Base-by-base conservation (phyloP, 2,113 vertebrate species). In the Meriones unguiculatus region DNA sequence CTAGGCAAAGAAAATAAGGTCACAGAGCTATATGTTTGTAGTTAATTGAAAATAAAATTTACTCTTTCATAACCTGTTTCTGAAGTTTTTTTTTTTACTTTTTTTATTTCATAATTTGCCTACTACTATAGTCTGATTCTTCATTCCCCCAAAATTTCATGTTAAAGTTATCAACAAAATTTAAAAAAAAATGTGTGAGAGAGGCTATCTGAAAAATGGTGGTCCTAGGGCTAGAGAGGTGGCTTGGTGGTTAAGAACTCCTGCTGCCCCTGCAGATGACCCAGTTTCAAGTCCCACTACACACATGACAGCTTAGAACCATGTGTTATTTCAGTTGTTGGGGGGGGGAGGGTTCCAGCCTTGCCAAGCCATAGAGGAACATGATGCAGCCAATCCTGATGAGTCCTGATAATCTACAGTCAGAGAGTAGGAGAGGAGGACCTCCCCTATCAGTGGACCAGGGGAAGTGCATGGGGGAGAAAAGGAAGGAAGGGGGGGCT, bases 21-120 rank as follows among this genome's bases (percentile, higher is more conserved):
- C 15, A 57, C 70, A 1, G 30, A 73, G 15, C 69, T 93, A 50
- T 84, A 4, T 85, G 81, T 82, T 93, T 92, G 80, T 30, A 82
- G 32, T 93, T 91, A 17, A 88, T 92, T 94, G 76, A 46, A 80
- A 41, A 75, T 59, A 75, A 89, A 75, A 32, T 41, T 17, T 38
- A 30, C 24, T 46, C 54, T 41, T 84, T 87, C 35, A 13, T 90
- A 24, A 59, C 70, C 22, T 85, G 73, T 64, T 50, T 69, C 46
- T 94, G 30, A 93, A 11, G 52, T 46, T 46, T 46, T 46, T 57
- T 10, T 32, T 89, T 17, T 89, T 22, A 25, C 7, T 92, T 87
- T 50, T 93, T 52, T 90, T 78, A 72, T 75, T 12, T 90, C 24
- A 93, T 69, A 7, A 12, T 90, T 93, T 82, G 62, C 59, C 59